Evolutionary conservation across 2,888 invertebrate genomes (phyloP), one percentile per base, ranked within the genome.

Genomic region (Lasioglossum morio): DNA sequence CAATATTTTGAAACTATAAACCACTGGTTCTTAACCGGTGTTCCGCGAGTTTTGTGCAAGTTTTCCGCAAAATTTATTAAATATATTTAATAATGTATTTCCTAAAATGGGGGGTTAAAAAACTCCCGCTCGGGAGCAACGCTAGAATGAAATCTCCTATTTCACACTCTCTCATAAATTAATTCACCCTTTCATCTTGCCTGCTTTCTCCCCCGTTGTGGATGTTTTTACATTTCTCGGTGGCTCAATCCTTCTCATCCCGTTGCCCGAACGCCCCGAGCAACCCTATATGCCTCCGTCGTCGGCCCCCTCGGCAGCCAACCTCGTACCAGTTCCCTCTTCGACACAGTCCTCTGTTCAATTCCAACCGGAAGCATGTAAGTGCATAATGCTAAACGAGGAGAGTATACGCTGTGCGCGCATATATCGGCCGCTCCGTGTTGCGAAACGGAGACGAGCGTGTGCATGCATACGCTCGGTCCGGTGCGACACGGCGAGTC

Each of bases 301-400:
- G 23, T 40, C 72, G 10, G 43, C 43, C 43, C 60, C 27, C 43
- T 46, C 30, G 75, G 27, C 27, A 12, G n/a, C 23, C 30, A 37
- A 48, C 53, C 2, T 8, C 69, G 19, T 57, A n/a, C 57, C 46
- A 60, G 60, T 63, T 75, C 63, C 30, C 40, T 66, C 57, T 43
- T 75, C 74, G 69, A 48, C 43, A 57, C 23, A 66, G 66, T 66
- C 70, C 81, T 72, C 40, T 70, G 77, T 53, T 84, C 76, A 63
- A 66, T 81, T 82, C 77, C 72, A 79, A 85, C 87, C 89, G 90
- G 91, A 90, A 90, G 84, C 89, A 79, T 84, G 81, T 88, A 88
- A 89, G 87, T 87, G 90, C 90, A 83, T 88, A 85, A 88, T 90
- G 86, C 87, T 79, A 88, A 86, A 86, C 86, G 82, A 77, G 82